A percentile compares a stretch with the other conserved stretches of the same genome.
These are phyloP conservation scores for Phocoena phocoena DNA, from an alignment of 2,113 vertebrate genomes.

Conservation along the genomic window DNA sequence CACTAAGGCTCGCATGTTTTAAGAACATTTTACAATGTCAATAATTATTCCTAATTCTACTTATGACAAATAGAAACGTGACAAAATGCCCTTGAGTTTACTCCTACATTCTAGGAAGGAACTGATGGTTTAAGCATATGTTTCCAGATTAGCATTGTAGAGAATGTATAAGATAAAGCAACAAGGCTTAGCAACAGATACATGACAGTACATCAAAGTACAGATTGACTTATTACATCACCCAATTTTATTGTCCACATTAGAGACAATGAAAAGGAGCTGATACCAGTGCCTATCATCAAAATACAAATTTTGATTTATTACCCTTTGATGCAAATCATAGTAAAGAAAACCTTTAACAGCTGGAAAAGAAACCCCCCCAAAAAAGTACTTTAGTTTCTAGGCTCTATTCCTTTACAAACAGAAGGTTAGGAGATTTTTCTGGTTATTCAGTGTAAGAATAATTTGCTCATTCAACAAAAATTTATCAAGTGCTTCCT, in stretches of 20 bases:
- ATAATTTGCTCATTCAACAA: neutral
- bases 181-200: neutral
- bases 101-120: neutral
- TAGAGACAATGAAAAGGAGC: neutral
- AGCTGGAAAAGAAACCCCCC: neutral
- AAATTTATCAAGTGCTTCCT: neutral
- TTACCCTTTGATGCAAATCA: neutral
- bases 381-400: neutral
- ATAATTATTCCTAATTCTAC: constrained; percentile 29
- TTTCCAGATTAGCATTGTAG: neutral
- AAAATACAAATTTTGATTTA: constrained; percentile 30
- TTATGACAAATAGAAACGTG: neutral
- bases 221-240: neutral
- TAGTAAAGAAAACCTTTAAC: neutral
- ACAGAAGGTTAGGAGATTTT: neutral
- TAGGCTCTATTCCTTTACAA: neutral
- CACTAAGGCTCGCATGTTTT: neutral
- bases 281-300: neutral
- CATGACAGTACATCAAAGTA: neutral
- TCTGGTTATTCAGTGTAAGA: constrained; percentile 36
- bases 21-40: neutral
- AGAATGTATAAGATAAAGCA: neutral
- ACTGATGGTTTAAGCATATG: neutral
- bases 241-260: neutral
- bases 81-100: neutral